phyloP scores from a whole-genome alignment of 53 echinoderm and acorn worm genomes.

The Zoroaster sp. region DNA sequence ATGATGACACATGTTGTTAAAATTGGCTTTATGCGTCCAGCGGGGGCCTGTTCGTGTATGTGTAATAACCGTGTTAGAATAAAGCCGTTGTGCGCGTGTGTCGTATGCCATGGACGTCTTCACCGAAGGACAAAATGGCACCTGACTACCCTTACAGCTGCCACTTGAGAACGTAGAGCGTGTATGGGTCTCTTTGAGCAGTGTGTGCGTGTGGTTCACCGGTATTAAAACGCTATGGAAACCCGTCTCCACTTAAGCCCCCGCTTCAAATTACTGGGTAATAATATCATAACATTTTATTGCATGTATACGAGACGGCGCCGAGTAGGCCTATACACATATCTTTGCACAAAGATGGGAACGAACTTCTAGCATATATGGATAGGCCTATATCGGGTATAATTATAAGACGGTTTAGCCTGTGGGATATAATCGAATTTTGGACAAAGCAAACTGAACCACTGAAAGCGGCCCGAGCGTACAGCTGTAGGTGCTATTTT shows the following conservation, averaged over 20 bases:
- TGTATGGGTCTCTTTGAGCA: neutral
- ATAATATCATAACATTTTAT: constrained; percentile 61
- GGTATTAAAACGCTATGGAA: neutral
- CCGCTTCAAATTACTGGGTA: neutral
- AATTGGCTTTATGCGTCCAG: neutral
- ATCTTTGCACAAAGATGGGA: neutral
- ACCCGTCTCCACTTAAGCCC: neutral
- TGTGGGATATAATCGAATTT: neutral
- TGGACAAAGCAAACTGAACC: neutral
- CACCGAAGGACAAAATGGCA: neutral
- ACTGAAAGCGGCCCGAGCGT: too few species aligned
- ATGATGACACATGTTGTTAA: neutral
- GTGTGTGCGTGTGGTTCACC: neutral
- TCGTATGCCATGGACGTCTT: neutral
- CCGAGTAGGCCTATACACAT: neutral
- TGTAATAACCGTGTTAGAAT: neutral
- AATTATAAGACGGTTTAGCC: too few species aligned
- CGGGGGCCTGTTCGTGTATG: neutral
- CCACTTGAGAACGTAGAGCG: neutral
- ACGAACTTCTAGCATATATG: neutral
- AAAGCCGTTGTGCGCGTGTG: neutral
- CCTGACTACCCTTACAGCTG: constrained; percentile 3
- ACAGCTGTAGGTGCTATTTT: too few species aligned
- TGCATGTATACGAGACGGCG: neutral
- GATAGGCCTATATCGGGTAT: too few species aligned